These are phyloP conservation scores for Agrotis ipsilon DNA, from an alignment of 2,888 invertebrate species.

Conservation along the genomic window DNA sequence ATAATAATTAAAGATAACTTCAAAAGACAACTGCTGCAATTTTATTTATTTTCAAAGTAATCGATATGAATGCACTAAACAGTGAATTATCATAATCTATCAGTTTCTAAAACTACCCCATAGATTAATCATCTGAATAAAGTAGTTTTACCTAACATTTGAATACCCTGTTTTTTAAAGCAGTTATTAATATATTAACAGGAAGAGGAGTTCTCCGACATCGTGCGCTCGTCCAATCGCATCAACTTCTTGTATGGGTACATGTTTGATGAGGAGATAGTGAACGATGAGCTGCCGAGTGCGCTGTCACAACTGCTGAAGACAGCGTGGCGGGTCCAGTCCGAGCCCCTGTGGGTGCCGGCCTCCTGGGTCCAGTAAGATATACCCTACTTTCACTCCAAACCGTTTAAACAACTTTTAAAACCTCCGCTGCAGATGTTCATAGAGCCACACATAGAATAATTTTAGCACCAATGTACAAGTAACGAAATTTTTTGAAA, in stretches of 20 bases:
- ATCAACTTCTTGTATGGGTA: slow-evolving; percentile 98
- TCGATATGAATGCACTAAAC: background rate
- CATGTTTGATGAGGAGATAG: slow-evolving; percentile 97
- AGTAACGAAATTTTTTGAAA: slow-evolving; percentile 22
- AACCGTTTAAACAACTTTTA: background rate
- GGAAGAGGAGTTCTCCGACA: slow-evolving; percentile 98
- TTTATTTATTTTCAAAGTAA: no score
- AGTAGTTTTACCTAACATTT: background rate
- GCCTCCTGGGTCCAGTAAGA: slow-evolving; percentile 97
- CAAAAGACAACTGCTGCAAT: no score
- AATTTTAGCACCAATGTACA: slow-evolving; percentile 47
- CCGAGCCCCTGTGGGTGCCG: slow-evolving; percentile 99
- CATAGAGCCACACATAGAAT: slow-evolving; percentile 18
- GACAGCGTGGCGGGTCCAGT: slow-evolving; percentile 96
- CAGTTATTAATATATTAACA: slow-evolving; percentile 75
- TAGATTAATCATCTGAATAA: no score
- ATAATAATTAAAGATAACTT: no score
- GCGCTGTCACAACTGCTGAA: slow-evolving; percentile 96
- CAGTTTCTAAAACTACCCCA: no score
- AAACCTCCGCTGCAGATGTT: slow-evolving; percentile 16
- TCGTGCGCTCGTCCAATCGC: slow-evolving; percentile 95
- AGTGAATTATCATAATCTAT: no score
- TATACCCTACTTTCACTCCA: background rate
- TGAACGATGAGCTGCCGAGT: slow-evolving; percentile 97
- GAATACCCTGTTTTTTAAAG: background rate